Conservation (phyloP, 2,797 vertebrate species). For the Anniella stebbinsi region DNA sequence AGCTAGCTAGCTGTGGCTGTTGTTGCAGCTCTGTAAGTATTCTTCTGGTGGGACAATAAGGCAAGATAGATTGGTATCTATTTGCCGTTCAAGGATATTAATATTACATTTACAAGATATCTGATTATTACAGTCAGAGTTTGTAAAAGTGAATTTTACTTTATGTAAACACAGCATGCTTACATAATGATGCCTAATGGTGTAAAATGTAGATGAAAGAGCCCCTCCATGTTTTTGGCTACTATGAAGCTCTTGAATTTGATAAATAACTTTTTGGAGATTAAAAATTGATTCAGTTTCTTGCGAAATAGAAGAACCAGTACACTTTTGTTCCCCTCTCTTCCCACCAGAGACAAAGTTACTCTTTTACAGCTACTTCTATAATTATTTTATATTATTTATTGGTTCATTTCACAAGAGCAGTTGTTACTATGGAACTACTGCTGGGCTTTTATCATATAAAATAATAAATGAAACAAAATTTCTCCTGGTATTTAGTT, state of each 20-base stretch:
- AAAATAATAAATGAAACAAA: not conserved
- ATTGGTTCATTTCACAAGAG: slow-evolving; percentile 34
- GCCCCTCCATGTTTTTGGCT: not conserved
- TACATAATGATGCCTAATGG: slow-evolving; percentile 23
- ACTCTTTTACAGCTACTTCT: not conserved
- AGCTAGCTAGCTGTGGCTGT: slow-evolving; percentile 37
- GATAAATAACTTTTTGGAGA: not conserved
- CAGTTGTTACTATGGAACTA: slow-evolving; percentile 34
- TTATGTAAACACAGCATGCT: not conserved
- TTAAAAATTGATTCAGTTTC: slow-evolving; percentile 28
- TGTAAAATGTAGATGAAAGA: not conserved
- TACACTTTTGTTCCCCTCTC: not conserved
- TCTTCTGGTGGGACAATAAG: slow-evolving; percentile 11
- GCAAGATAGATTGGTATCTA: slow-evolving; percentile 21
- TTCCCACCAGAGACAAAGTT: not conserved
- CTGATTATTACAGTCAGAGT: slow-evolving; percentile 1
- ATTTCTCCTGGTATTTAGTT: not conserved
- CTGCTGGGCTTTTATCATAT: not conserved
- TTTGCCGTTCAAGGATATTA: not conserved
- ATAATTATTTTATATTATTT: slow-evolving; percentile 4
- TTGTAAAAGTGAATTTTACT: not conserved
- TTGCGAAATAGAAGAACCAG: not conserved
- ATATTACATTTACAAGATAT: not conserved
- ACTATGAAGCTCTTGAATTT: not conserved
- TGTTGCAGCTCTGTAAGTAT: slow-evolving; percentile 49